Evolutionary conservation across 1,140 invertebrate species (phyloP).

Genomic region (Drosophila arizonae): DNA sequence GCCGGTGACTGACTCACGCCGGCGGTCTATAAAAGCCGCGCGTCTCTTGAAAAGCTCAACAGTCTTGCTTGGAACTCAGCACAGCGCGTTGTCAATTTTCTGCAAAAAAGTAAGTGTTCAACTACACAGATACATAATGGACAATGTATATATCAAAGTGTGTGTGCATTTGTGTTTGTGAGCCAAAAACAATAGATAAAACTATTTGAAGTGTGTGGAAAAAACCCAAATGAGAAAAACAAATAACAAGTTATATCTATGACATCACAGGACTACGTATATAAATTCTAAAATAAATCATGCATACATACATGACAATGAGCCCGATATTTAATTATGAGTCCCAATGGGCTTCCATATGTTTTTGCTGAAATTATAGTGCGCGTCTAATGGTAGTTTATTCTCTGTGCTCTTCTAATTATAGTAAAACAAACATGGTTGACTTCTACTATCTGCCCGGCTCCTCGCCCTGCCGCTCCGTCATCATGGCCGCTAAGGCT

Average conservation of each 20-base stretch:
- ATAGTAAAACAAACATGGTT: conserved; percentile 53
- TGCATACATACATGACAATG: not conserved
- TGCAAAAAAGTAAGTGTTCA: conserved; percentile 62
- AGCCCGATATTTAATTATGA: not conserved
- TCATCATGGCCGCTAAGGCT: conserved; percentile 87
- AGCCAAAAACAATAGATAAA: not conserved
- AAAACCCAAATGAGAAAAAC: not conserved
- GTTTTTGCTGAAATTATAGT: not conserved
- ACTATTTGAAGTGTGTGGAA: not conserved
- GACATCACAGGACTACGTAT: not conserved
- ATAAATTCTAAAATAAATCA: not conserved
- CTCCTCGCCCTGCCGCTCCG: conserved; percentile 88
- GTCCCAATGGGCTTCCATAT: not conserved
- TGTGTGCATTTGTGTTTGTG: conserved; percentile 25
- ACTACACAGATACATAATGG: not conserved
- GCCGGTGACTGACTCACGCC: conserved; percentile 2
- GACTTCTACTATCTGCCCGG: conserved; percentile 87
- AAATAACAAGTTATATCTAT: not conserved
- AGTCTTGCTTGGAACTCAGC: conserved; percentile 59
- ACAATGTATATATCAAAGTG: not conserved
- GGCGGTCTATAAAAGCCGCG: conserved; percentile 58
- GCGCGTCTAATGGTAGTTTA: conserved; percentile 20
- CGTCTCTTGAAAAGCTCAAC: conserved; percentile 38
- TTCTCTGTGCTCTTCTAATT: conserved; percentile 32
- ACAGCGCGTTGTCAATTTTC: conserved; percentile 59